A percentile compares a stretch with the other conserved stretches of the same genome.
Evolutionary conservation across 1,140 invertebrate species (phyloP).

Genomic region (Metaphire vulgaris): DNA sequence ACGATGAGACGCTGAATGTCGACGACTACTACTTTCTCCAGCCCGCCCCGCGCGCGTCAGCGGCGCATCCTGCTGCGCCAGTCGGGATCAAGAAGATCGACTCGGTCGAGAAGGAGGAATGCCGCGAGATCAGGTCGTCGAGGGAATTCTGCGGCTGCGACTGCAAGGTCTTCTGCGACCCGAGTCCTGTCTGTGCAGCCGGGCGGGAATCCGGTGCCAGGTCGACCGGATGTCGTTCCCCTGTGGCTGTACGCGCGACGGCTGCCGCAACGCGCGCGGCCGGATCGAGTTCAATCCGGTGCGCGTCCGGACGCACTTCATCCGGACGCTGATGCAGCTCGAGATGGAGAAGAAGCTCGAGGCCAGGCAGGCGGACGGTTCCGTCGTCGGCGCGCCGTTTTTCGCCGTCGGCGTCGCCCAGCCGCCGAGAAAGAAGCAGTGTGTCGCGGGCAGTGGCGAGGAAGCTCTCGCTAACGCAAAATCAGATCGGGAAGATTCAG

Average conservation of each 20-base stretch:
- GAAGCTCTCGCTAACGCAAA: neutral
- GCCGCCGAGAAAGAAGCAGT: neutral
- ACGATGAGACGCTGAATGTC: slow-evolving; percentile 41
- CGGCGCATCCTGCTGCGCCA: slow-evolving; percentile 75
- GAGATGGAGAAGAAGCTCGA: slow-evolving; percentile 72
- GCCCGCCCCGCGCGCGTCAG: slow-evolving; percentile 84
- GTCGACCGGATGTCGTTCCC: slow-evolving; percentile 92
- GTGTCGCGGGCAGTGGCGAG: neutral
- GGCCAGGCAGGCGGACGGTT: neutral
- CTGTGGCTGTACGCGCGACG: slow-evolving; percentile 88
- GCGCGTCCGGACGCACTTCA: slow-evolving; percentile 91
- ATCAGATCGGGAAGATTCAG: neutral
- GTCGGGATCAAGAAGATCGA: slow-evolving; percentile 91
- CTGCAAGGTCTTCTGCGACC: slow-evolving; percentile 88
- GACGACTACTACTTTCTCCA: slow-evolving; percentile 78
- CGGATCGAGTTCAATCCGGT: slow-evolving; percentile 93
- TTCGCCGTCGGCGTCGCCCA: neutral
- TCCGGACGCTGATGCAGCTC: slow-evolving; percentile 89
- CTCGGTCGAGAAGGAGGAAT: slow-evolving; percentile 85
- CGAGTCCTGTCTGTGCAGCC: slow-evolving; percentile 89
- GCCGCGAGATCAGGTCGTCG: slow-evolving; percentile 80
- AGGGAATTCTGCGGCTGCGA: slow-evolving; percentile 85
- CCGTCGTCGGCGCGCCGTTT: neutral
- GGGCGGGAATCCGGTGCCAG: slow-evolving; percentile 92
- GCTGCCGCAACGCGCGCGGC: slow-evolving; percentile 84